A percentile compares a stretch with the other conserved stretches of the same genome.
Conservation (phyloP, 2,888 invertebrate species). For the Pycnomerus fuliginosus region DNA sequence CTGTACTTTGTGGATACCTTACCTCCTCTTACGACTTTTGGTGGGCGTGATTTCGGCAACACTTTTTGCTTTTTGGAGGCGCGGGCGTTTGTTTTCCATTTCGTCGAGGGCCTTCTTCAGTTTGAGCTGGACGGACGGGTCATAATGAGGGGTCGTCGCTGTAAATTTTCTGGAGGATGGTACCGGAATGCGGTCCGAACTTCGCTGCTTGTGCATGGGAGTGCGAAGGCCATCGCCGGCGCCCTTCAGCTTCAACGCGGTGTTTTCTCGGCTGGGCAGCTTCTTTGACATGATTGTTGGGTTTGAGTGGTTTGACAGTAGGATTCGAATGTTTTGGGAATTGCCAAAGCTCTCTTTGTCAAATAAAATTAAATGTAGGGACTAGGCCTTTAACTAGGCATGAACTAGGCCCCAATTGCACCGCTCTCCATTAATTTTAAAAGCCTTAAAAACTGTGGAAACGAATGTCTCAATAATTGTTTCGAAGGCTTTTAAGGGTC, state of each 20-base stretch:
- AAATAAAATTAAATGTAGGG: too few relatives aligned
- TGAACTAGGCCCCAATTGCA: too few relatives aligned
- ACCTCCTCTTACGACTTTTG: slow-evolving; percentile 27
- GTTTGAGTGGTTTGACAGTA: too few relatives aligned
- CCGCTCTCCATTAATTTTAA: too few relatives aligned
- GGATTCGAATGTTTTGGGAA: too few relatives aligned
- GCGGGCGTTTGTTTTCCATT: slow-evolving; percentile 4
- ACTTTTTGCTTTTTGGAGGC: slow-evolving; percentile 28
- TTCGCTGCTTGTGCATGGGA: slow-evolving; percentile 8
- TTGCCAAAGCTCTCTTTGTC: too few relatives aligned
- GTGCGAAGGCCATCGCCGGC: slow-evolving; percentile 40
- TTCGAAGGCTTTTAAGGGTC: too few relatives aligned
- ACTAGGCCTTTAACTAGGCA: too few relatives aligned
- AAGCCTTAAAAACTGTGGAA: too few relatives aligned
- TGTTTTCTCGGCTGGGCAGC: slow-evolving; percentile 8
- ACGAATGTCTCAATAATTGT: too few relatives aligned
- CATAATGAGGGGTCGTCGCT: slow-evolving; percentile 29
- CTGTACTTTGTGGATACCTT: too few relatives aligned
- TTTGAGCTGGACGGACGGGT: slow-evolving; percentile 32
- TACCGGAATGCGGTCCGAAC: slow-evolving; percentile 34
- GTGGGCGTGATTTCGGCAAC: slow-evolving; percentile 45
- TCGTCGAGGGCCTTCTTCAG: slow-evolving; percentile 27
- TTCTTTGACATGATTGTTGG: slow-evolving; percentile 18
- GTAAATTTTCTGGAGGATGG: slow-evolving; percentile 41
- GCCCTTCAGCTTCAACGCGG: slow-evolving; percentile 26